Evolutionary conservation across 30 jellyfish, hydroid and myxozoan species (phyloP), one percentile per base, ranked within the genome.

Genomic region (Pseudorhiza aurosa): DNA sequence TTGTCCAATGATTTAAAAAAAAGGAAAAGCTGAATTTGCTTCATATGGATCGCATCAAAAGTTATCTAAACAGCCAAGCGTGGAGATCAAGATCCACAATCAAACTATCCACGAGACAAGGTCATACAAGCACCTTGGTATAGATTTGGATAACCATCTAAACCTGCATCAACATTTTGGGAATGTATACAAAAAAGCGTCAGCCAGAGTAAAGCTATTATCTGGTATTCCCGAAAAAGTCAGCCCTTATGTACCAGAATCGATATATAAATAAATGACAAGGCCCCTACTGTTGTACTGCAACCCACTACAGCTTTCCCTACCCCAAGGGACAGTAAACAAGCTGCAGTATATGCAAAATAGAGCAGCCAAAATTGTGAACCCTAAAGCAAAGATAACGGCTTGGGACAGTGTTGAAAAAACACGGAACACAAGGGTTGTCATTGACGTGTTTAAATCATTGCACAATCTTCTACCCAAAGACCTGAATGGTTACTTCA

Each of bases 311-410:
- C n/a, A n/a, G n/a, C 64, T 44, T 74, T 50, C 58, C 63, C 87
- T 33, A 42, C 57, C 87, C 87, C 59, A 74, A 30, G 43, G 78
- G 55, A 33, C 58, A 32, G 68, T 68, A 50, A 80, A 62, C 85
- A 86, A 86, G 72, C 81, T 86, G 22, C 81, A 86, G 69, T 28
- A 33, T 65, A 55, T 67, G 65, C 91, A 86, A 65, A 64, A 65
- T 53, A 86, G 96, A 75, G 82, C 92, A 74, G 90, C 90, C 62
- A 86, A 67, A 76, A 49, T 53, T 59, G 87, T 86, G n/a, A n/a
- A n/a, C n/a, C n/a, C n/a, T n/a, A n/a, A n/a, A n/a, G n/a, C n/a
- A n/a, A n/a, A n/a, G n/a, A n/a, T n/a, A n/a, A n/a, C n/a, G n/a
- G n/a, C n/a, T n/a, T n/a, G n/a, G n/a, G n/a, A n/a, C n/a, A n/a